Conservation (phyloP, 1,140 invertebrate genomes). For the Amphibalanus amphitrite region DNA sequence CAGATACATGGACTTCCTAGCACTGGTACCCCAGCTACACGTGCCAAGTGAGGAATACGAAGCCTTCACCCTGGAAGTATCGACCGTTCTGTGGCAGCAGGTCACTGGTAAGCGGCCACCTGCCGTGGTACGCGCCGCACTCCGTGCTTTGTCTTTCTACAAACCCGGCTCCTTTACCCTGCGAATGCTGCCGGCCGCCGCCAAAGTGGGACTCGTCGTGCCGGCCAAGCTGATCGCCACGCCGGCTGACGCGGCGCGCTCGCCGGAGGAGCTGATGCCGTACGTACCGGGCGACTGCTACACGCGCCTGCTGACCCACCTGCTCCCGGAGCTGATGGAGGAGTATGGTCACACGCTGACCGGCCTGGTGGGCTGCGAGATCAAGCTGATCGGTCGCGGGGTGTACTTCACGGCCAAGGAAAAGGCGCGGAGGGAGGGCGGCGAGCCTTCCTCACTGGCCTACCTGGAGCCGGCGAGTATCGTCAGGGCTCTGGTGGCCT, state of each 20-base stretch:
- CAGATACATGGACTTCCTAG: constrained; percentile 27
- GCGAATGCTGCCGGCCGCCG: constrained; percentile 30
- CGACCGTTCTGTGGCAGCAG: constrained; percentile 33
- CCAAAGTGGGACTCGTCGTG: constrained; percentile 28
- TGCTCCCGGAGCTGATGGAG: background rate
- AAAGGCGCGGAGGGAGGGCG: background rate
- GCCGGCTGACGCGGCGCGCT: constrained; percentile 28
- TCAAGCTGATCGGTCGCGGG: background rate
- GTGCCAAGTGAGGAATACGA: constrained; percentile 28
- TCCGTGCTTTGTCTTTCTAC: constrained; percentile 32
- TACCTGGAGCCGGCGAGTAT: background rate
- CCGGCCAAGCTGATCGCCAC: constrained; percentile 29
- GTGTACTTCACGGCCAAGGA: background rate
- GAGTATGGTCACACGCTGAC: background rate
- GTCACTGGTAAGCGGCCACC: constrained; percentile 25
- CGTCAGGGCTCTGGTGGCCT: background rate
- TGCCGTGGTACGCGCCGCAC: constrained; percentile 32
- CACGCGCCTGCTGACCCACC: background rate
- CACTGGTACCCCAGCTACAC: constrained; percentile 20
- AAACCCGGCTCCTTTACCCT: constrained; percentile 29
- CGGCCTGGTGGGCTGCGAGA: background rate
- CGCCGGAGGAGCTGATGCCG: constrained; percentile 36
- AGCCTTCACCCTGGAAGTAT: constrained; percentile 27
- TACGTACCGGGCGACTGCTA: constrained; percentile 22
- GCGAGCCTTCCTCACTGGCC: background rate